phyloP scores from a whole-genome alignment of 2,888 invertebrate species.

The Spilarctia lutea region DNA sequence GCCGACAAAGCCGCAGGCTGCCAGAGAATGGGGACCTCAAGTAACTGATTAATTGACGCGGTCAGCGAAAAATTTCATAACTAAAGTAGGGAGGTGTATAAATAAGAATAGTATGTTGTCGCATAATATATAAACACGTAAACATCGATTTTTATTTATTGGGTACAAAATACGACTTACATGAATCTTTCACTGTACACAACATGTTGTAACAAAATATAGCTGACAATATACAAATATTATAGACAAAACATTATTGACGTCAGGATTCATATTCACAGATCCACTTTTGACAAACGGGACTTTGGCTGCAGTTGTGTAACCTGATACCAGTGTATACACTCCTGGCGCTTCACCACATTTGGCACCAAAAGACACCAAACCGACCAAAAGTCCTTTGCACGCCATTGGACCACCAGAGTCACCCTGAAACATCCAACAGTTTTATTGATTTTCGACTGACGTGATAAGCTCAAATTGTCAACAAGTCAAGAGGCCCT shows the following conservation, averaged over 20 bases:
- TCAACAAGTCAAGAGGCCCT: too few species aligned
- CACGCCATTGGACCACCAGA: conserved; percentile 62
- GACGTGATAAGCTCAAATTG: too few species aligned
- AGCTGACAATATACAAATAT: not conserved
- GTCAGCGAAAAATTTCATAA: not conserved
- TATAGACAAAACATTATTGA: not conserved
- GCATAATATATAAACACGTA: not conserved
- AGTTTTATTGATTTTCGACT: not conserved
- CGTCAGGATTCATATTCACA: not conserved
- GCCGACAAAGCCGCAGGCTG: too few species aligned
- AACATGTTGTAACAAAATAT: not conserved
- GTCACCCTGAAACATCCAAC: conserved; percentile 53
- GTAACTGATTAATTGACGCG: too few species aligned
- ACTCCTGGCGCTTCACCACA: conserved; percentile 58
- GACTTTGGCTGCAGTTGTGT: conserved; percentile 34
- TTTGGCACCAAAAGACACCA: conserved; percentile 54
- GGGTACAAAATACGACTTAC: not conserved
- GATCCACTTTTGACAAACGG: conserved; percentile 3
- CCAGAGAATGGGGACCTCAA: too few species aligned
- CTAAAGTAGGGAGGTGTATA: not conserved
- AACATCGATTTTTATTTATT: not conserved
- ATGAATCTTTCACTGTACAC: not conserved
- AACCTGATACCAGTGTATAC: conserved; percentile 42
- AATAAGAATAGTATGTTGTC: not conserved
- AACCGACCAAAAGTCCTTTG: conserved; percentile 52